A percentile compares a stretch with the other conserved stretches of the same genome.
Conservation (phyloP, 92 coral and sea anemone genomes). For the Phenganax stokvisi region DNA sequence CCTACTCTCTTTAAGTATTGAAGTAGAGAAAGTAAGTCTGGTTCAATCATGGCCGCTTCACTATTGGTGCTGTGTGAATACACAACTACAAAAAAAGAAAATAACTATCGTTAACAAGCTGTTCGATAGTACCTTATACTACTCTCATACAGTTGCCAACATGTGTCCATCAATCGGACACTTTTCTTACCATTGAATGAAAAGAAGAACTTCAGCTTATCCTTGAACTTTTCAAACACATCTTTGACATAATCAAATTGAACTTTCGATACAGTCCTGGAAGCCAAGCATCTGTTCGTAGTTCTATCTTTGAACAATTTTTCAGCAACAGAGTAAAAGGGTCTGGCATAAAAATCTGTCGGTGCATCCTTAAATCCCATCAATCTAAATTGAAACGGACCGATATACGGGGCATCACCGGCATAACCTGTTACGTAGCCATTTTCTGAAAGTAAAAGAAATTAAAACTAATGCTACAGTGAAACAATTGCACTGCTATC, state of each 20-base stretch:
- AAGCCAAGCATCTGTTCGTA: conserved; percentile 40
- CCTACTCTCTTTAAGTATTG: conserved; percentile 38
- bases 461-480: not conserved
- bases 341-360: conserved; percentile 61
- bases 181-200: conserved; percentile 37
- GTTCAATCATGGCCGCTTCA: conserved; percentile 32
- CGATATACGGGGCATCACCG: conserved; percentile 52
- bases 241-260: conserved; percentile 45
- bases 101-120: not conserved
- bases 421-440: conserved; percentile 57
- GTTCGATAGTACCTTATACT: not conserved
- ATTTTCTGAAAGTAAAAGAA: conserved; percentile 6
- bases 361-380: conserved; percentile 63
- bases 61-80: conserved; percentile 28
- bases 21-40: conserved; percentile 42
- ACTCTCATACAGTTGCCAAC: not conserved
- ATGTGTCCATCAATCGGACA: not conserved
- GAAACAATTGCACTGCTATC: too few species aligned
- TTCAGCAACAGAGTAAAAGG: conserved; percentile 42
- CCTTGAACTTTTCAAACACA: conserved; percentile 44
- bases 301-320: conserved; percentile 13
- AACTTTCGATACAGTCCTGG: conserved; percentile 44
- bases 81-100: conserved; percentile 23
- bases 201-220: conserved; percentile 52
- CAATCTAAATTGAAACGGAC: conserved; percentile 49